Evolutionary conservation across 2,888 invertebrate genomes (phyloP).

Genomic region (Metalampra italica): DNA sequence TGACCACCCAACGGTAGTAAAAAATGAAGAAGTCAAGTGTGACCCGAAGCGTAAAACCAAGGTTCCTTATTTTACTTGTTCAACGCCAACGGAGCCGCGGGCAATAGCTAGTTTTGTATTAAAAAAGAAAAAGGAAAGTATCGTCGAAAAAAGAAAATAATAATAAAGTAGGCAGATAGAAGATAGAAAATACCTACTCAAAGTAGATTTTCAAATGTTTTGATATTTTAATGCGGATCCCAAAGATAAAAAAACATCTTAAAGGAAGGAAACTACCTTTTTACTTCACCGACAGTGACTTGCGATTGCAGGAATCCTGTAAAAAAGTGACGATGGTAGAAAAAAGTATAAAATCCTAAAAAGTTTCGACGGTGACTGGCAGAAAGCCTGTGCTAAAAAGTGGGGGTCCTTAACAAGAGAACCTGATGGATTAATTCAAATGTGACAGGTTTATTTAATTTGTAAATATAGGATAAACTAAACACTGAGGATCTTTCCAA

Average conservation of each 20-base stretch:
- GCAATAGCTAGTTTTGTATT: no score
- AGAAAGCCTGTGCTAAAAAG: slow-evolving; percentile 5
- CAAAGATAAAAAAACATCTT: not conserved
- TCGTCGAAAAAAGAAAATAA: no score
- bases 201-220: no score
- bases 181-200: no score
- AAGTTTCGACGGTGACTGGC: slow-evolving; percentile 8
- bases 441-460: slow-evolving; percentile 12
- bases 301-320: not conserved
- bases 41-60: not conserved
- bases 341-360: not conserved
- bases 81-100: no score
- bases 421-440: slow-evolving; percentile 11
- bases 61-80: not conserved
- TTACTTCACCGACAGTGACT: slow-evolving; percentile 10
- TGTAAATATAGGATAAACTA: not conserved
- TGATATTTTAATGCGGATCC: no score
- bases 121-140: no score
- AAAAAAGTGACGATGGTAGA: slow-evolving; percentile 4
- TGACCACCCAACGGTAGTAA: slow-evolving; percentile 1
- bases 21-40: not conserved
- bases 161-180: no score
- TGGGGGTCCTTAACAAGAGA: slow-evolving; percentile 1
- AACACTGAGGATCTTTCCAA: not conserved
- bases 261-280: slow-evolving; percentile 10